Evolutionary conservation across 1,140 invertebrate genomes (phyloP).

Genomic region (Coelopa frigida): DNA sequence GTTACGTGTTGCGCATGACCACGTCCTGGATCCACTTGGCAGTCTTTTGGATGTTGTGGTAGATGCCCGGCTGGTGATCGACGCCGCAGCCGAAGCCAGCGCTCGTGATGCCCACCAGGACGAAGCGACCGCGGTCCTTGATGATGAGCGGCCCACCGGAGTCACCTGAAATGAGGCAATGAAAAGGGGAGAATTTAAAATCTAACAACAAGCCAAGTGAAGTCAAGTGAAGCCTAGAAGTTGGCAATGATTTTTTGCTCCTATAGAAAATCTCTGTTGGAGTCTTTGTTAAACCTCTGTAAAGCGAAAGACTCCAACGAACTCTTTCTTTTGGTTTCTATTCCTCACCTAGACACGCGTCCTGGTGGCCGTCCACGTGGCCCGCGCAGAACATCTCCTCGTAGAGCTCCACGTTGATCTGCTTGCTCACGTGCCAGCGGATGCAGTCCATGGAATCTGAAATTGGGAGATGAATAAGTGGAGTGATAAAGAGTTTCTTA

Average conservation of each 20-base stretch:
- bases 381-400: constrained; percentile 79
- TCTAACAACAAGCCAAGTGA: constrained; percentile 12
- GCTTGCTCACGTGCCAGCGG: constrained; percentile 69
- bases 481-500: too few species aligned
- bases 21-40: constrained; percentile 61
- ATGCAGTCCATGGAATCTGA: constrained; percentile 61
- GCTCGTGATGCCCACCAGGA: constrained; percentile 75
- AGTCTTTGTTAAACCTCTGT: too few species aligned
- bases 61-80: constrained; percentile 79
- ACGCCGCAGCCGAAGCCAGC: constrained; percentile 81
- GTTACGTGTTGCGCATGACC: constrained; percentile 29
- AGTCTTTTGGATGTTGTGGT: constrained; percentile 67
- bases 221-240: constrained; percentile 14
- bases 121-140: constrained; percentile 58
- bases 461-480: constrained; percentile 1
- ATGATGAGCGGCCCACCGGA: constrained; percentile 72
- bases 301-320: too few species aligned
- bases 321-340: not conserved
- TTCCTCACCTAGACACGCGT: constrained; percentile 65
- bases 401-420: constrained; percentile 62
- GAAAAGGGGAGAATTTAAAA: not conserved
- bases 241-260: too few species aligned
- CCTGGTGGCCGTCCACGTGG: constrained; percentile 70
- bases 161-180: constrained; percentile 59
- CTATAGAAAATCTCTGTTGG: not conserved